These are phyloP conservation scores for Beris chalybata DNA, from an alignment of 2,888 invertebrate genomes.

Conservation along the genomic window DNA sequence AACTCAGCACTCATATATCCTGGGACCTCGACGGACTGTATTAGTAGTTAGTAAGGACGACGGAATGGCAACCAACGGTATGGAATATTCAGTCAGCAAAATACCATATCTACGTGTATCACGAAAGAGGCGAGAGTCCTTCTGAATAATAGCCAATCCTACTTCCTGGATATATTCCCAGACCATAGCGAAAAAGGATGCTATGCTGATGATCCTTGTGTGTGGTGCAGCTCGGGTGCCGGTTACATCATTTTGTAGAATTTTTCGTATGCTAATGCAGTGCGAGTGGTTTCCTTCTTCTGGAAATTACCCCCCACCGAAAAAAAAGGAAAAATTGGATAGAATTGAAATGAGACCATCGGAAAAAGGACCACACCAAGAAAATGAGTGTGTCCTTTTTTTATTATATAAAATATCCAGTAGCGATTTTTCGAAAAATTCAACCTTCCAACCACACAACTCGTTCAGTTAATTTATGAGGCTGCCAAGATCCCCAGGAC, in stretches of 20 bases:
- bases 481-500: constrained; percentile 31
- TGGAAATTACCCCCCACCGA: too few species aligned
- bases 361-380: constrained; percentile 24
- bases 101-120: constrained; percentile 10
- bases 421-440: constrained; percentile 22
- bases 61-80: too few species aligned
- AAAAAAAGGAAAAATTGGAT: constrained; percentile 3
- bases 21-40: too few species aligned
- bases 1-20: too few species aligned
- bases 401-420: constrained; percentile 30
- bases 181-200: too few species aligned
- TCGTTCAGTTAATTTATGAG: constrained; percentile 34
- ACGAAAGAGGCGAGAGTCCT: constrained; percentile 29
- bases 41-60: too few species aligned
- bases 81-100: too few species aligned
- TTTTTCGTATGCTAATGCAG: constrained; percentile 36
- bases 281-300: constrained; percentile 30
- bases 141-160: constrained; percentile 38
- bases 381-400: constrained; percentile 29
- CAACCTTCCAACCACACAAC: not conserved
- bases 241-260: constrained; percentile 32
- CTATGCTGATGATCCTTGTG: too few species aligned
- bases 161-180: constrained; percentile 16
- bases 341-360: constrained; percentile 29
- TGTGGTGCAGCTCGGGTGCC: not conserved